phyloP scores from a whole-genome alignment of 2,888 invertebrate species.

The Cataglyphis cursor region DNA sequence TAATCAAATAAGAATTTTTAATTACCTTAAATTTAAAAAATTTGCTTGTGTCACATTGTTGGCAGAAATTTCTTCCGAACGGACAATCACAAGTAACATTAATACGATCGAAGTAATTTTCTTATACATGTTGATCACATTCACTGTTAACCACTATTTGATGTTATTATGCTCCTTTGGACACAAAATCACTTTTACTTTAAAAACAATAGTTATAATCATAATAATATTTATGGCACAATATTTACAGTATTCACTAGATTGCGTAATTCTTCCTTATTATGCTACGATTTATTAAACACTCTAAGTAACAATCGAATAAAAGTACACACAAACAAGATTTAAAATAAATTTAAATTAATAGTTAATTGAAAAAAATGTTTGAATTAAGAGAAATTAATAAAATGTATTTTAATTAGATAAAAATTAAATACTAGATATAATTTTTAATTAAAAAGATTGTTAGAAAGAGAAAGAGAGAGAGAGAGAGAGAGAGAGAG shows the following conservation, averaged over 20 bases:
- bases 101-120: constrained; percentile 6
- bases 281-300: not conserved
- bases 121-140: constrained; percentile 25
- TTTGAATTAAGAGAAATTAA: not conserved
- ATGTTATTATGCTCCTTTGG: not conserved
- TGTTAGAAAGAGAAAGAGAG: not conserved
- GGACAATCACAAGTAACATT: not conserved
- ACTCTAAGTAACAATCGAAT: not conserved
- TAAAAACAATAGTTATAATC: not conserved
- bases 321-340: not conserved
- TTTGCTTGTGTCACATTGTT: not conserved
- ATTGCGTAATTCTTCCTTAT: not conserved
- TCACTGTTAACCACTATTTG: not conserved
- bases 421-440: not conserved
- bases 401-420: constrained; percentile 1
- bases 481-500: not conserved
- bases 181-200: constrained; percentile 4
- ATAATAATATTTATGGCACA: not conserved
- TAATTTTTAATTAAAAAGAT: not conserved
- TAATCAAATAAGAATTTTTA: not conserved
- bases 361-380: too few relatives aligned
- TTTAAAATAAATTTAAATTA: not conserved
- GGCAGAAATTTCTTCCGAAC: constrained; percentile 8
- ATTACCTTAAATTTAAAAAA: constrained; percentile 23
- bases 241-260: not conserved